phyloP scores from a whole-genome alignment of 2,888 invertebrate species.

The Papilio demoleus region DNA sequence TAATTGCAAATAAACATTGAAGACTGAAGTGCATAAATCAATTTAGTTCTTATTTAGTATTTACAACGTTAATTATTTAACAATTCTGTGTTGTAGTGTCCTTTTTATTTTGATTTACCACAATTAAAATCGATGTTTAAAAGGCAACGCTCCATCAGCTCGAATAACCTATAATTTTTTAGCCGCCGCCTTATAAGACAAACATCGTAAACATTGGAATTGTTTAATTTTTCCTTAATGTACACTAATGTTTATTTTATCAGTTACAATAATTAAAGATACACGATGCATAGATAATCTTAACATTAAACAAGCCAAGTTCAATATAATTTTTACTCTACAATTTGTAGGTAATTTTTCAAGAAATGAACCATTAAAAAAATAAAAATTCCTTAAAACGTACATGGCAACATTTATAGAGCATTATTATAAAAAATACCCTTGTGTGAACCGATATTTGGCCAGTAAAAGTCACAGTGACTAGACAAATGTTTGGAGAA shows the following conservation, averaged over 20 bases:
- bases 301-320: slow-evolving; percentile 7
- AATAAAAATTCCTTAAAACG: background rate
- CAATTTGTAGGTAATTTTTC: background rate
- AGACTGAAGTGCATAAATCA: slow-evolving; percentile 18
- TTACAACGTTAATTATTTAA: slow-evolving; percentile 18
- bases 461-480: slow-evolving; percentile 18
- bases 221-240: background rate
- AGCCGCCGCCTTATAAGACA: background rate
- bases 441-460: slow-evolving; percentile 3
- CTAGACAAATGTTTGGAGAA: slow-evolving; percentile 17
- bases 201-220: background rate
- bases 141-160: background rate
- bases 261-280: background rate
- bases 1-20: slow-evolving; percentile 27
- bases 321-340: slow-evolving; percentile 7
- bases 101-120: background rate
- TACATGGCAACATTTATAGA: slow-evolving; percentile 22
- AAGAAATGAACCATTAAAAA: background rate
- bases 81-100: background rate
- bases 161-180: background rate
- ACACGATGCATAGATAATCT: background rate
- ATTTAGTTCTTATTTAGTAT: slow-evolving; percentile 19
- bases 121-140: background rate
- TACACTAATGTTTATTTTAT: background rate
- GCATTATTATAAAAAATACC: slow-evolving; percentile 2